Conservation (phyloP, 2,797 vertebrate species). For the Eulemur coronatus region DNA sequence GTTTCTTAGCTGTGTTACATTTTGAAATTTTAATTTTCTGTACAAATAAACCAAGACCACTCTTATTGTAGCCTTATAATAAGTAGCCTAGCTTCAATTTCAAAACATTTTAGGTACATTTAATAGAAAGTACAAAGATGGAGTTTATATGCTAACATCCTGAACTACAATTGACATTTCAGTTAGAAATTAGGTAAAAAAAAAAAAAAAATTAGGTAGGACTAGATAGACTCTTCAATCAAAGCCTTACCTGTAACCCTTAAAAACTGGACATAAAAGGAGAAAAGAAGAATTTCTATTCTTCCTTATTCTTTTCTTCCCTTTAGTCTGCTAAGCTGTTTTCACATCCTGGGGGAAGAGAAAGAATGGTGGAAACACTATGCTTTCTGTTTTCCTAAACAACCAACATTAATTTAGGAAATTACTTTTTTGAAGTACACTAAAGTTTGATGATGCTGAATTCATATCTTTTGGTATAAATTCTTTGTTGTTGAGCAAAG, state of each 20-base stretch:
- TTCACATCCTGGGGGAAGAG: not conserved
- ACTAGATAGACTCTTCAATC: not conserved
- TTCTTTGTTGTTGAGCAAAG: not conserved
- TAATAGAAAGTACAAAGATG: slow-evolving; percentile 3
- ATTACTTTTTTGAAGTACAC: not conserved
- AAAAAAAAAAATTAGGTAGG: not conserved
- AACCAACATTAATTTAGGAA: not conserved
- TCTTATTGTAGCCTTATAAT: not conserved
- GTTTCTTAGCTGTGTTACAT: not conserved
- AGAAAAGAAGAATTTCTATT: not conserved
- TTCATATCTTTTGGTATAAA: not conserved
- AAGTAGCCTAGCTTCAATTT: not conserved
- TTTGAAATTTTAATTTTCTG: slow-evolving; percentile 21
- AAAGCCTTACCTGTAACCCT: not conserved
- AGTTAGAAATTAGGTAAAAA: not conserved
- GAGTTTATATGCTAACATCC: not conserved
- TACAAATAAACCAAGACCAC: not conserved
- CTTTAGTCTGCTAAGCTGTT: not conserved
- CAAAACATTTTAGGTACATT: not conserved
- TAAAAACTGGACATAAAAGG: not conserved
- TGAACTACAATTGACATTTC: not conserved
- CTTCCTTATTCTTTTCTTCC: not conserved
- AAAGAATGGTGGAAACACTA: not conserved
- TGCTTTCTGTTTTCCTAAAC: not conserved
- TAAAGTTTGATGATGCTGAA: not conserved